Evolutionary conservation across 2,888 invertebrate species (phyloP), one percentile per base, ranked within the genome.

Genomic region (Dynastes hyllus): DNA sequence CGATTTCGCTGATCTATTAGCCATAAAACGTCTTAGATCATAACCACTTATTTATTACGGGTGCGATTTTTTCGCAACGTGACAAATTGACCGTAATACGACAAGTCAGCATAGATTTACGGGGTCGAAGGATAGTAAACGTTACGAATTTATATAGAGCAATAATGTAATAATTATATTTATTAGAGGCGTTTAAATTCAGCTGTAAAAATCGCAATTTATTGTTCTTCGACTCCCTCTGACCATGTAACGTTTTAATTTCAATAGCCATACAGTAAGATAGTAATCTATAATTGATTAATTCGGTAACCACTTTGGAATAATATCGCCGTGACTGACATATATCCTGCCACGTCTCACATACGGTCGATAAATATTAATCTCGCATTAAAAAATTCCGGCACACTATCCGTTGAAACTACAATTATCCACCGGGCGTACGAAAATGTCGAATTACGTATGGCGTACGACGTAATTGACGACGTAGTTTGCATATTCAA

Each of bases 401-500:
- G 58, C 27, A 63, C 61, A 75, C 73, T 40, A 75, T 40, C 61
- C 73, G 73, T n/a, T 75, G 73, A 75, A 73, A 75, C 50, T 75
- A 75, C 73, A 75, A 75, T 75, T 75, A 75, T 61, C n/a, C 22
- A 55, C 45, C 55, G 22, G 55, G 8, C 5, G 27, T 45, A 45
- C 13, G 61, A 75, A 75, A 75, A 75, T 75, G 51, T 75, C 73
- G 73, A 61, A 61, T 75, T 75, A 61, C 73, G 61, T 61, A 61
- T 75, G 61, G 61, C 27, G 73, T 27, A n/a, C 73, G 73, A 75
- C 73, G 61, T 75, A 75, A 75, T 75, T 61, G 73, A 75, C 73
- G 61, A 75, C 45, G 63, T 75, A 61, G 2, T 75, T 75, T 75
- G 45, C 73, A 75, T 75, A 75, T 80, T 78, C 76, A 66, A 69